Conservation (phyloP, 1,140 invertebrate genomes). For the Venustaconcha ellipsiformis region DNA sequence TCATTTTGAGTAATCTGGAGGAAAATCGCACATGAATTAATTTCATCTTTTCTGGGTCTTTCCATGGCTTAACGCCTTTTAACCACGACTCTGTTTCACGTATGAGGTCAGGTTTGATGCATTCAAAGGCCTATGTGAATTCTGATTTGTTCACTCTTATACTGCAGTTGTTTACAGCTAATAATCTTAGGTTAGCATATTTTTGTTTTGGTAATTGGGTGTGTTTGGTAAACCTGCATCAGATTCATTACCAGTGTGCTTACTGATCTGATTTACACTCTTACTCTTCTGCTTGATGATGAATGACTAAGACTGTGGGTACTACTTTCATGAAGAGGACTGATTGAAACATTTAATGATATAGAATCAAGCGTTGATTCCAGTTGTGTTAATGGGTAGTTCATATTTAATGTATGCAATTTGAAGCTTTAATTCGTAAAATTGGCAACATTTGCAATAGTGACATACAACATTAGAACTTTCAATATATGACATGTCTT, state of each 20-base stretch:
- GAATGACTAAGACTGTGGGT: neutral
- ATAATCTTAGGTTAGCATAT: constrained; percentile 16
- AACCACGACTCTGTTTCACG: constrained; percentile 29
- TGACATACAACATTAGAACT: constrained; percentile 7
- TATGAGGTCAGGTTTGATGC: constrained; percentile 19
- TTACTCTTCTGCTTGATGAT: neutral
- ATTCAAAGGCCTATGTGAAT: constrained; percentile 10
- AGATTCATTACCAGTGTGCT: neutral
- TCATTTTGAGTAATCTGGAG: constrained; percentile 30
- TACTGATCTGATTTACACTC: neutral
- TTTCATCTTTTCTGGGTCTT: neutral
- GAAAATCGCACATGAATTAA: constrained; percentile 31
- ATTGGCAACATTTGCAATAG: constrained; percentile 14
- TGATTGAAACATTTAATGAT: no score
- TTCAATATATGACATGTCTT: constrained; percentile 5
- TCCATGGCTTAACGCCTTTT: neutral
- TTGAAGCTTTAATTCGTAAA: constrained; percentile 17
- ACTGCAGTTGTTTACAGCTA: constrained; percentile 20
- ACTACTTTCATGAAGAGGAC: no score
- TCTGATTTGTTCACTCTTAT: constrained; percentile 18
- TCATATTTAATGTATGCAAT: constrained; percentile 8
- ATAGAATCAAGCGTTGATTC: no score
- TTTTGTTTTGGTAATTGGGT: neutral
- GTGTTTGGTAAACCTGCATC: neutral
- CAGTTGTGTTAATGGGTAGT: no score